Evolutionary conservation across 2,797 vertebrate species (phyloP).

Genomic region (Enteromius trimaculatus): DNA sequence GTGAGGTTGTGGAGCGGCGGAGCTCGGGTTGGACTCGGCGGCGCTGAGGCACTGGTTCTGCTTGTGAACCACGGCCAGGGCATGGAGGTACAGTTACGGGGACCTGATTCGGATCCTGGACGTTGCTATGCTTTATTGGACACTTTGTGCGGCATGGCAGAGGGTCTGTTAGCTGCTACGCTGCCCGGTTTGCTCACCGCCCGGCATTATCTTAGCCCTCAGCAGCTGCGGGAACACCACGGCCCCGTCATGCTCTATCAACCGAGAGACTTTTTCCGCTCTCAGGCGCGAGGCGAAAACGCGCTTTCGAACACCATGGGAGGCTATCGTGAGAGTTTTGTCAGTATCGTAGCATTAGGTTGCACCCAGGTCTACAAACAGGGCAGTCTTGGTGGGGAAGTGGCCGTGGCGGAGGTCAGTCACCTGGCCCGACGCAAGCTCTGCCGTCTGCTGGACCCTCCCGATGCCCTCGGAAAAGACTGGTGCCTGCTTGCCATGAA

Average conservation of each 20-base stretch:
- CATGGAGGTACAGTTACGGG: constrained; percentile 92
- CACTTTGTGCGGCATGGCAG: constrained; percentile 91
- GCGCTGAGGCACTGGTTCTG: constrained; percentile 90
- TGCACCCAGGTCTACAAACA: constrained; percentile 91
- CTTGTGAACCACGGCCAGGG: constrained; percentile 97
- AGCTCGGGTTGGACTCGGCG: constrained; percentile 86
- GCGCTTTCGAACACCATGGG: constrained; percentile 96
- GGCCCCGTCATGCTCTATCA: constrained; percentile 97
- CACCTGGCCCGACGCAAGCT: constrained; percentile 90
- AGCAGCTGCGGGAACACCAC: constrained; percentile 93
- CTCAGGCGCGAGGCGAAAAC: constrained; percentile 88
- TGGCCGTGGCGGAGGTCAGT: constrained; percentile 87
- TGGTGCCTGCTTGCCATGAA: constrained; percentile 99
- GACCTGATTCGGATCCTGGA: constrained; percentile 86
- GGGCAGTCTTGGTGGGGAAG: constrained; percentile 86
- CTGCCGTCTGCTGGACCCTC: constrained; percentile 92
- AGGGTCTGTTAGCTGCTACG: constrained; percentile 89
- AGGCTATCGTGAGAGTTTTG: constrained; percentile 95
- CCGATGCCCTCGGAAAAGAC: constrained; percentile 95
- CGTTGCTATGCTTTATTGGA: constrained; percentile 93
- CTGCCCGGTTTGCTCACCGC: constrained; percentile 90
- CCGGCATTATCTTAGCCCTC: constrained; percentile 95
- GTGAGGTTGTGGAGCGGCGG: constrained; percentile 94
- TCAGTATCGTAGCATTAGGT: constrained; percentile 91
- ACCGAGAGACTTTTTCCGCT: constrained; percentile 93